Evolutionary conservation across 2,797 vertebrate species (phyloP).

Genomic region (Leuciscus waleckii): DNA sequence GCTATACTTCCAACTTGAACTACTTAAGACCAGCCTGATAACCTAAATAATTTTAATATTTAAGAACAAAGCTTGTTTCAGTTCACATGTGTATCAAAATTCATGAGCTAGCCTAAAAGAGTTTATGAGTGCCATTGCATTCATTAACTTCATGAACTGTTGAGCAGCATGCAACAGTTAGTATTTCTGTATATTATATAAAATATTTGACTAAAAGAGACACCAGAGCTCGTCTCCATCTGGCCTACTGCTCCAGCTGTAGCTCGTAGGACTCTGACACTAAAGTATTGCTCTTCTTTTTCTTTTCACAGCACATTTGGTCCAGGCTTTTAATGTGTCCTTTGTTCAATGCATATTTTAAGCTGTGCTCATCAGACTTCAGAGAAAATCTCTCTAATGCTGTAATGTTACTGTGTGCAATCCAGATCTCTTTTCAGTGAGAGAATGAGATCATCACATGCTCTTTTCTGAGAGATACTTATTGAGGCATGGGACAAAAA

Average conservation of each 20-base stretch:
- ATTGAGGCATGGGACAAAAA: background rate
- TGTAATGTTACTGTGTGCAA: background rate
- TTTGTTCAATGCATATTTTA: constrained; percentile 35
- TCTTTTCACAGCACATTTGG: background rate
- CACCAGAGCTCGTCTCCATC: background rate
- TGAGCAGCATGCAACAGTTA: background rate
- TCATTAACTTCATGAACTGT: background rate
- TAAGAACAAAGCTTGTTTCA: background rate
- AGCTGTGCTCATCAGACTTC: constrained; percentile 3
- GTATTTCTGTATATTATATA: no score
- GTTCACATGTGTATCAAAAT: background rate
- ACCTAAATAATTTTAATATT: background rate
- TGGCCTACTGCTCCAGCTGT: constrained; percentile 23
- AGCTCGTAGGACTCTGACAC: constrained; percentile 2
- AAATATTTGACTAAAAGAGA: background rate
- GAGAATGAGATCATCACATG: background rate
- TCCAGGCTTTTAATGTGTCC: constrained; percentile 21
- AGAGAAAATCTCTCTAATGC: constrained; percentile 30
- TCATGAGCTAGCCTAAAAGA: background rate
- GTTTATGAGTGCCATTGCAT: background rate
- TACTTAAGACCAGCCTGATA: no score
- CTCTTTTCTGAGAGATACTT: background rate
- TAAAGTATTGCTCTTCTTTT: background rate
- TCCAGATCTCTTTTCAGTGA: background rate
- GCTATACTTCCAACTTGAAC: background rate